Evolutionary conservation across 2,113 vertebrate species (phyloP).

Genomic region (Syngnathus typhle): DNA sequence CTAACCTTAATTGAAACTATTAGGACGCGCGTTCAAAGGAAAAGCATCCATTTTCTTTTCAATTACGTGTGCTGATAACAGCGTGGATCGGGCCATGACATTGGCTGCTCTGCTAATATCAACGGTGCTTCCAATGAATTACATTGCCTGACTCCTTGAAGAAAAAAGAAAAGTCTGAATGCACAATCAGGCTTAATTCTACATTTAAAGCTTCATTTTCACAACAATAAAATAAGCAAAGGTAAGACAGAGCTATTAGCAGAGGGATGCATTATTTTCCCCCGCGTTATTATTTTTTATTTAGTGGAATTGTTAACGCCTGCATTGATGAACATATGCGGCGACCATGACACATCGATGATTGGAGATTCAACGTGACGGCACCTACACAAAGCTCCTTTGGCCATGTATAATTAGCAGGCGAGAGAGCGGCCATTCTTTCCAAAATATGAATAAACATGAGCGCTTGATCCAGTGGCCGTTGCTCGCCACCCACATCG

Average conservation of each 20-base stretch:
- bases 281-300: slow-evolving; percentile 22
- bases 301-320: slow-evolving; percentile 12
- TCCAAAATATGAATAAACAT: slow-evolving; percentile 54
- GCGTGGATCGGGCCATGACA: slow-evolving; percentile 50
- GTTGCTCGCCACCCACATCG: slow-evolving; percentile 53
- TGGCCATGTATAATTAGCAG: slow-evolving; percentile 10
- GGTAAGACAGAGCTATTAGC: slow-evolving; percentile 14
- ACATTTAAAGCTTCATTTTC: slow-evolving; percentile 30
- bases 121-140: slow-evolving; percentile 53
- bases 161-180: slow-evolving; percentile 16
- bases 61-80: slow-evolving; percentile 51
- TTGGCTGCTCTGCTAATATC: slow-evolving; percentile 54
- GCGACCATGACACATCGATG: neutral
- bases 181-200: slow-evolving; percentile 32
- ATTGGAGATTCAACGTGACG: neutral
- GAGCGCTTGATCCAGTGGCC: slow-evolving; percentile 47
- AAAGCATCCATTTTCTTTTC: slow-evolving; percentile 51
- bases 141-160: slow-evolving; percentile 32
- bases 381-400: neutral
- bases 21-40: slow-evolving; percentile 20
- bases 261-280: neutral
- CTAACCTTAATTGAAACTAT: slow-evolving; percentile 33
- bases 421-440: slow-evolving; percentile 13
- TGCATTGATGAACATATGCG: neutral
- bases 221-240: slow-evolving; percentile 33